Conservation (phyloP, 2,888 invertebrate species). For the Diarsia brunnea region DNA sequence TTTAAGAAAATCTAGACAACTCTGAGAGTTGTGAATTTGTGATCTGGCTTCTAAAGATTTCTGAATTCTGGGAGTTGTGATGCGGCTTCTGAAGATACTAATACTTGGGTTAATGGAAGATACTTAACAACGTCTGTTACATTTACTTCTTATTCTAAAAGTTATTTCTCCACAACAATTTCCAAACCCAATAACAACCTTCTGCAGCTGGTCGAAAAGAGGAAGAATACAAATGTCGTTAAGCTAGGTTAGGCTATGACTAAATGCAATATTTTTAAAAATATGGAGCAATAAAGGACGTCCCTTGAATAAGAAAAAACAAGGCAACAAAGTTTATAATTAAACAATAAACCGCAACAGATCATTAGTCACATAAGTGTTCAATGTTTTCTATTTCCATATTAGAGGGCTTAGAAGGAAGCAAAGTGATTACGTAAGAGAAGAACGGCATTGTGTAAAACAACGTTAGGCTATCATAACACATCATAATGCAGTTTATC, state of each 20-base stretch:
- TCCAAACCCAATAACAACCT: background rate
- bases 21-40: slow-evolving; percentile 1
- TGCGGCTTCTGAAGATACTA: background rate
- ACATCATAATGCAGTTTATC: slow-evolving; percentile 25
- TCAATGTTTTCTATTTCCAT: background rate
- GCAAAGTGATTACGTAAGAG: slow-evolving; percentile 15
- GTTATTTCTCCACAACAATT: background rate
- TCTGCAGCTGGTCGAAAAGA: background rate
- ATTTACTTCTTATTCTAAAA: background rate
- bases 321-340: background rate
- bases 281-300: background rate
- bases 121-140: background rate
- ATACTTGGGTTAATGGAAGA: too few relatives aligned
- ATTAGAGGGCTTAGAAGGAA: slow-evolving; percentile 21
- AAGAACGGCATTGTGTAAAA: slow-evolving; percentile 26
- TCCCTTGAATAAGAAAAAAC: background rate
- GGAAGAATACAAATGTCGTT: background rate
- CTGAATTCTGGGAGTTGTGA: background rate
- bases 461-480: slow-evolving; percentile 5
- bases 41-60: background rate
- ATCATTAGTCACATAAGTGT: background rate
- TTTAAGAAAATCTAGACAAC: background rate
- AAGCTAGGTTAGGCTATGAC: background rate
- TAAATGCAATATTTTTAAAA: background rate
- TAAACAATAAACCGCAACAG: background rate